These are phyloP conservation scores for Stenoptilia bipunctidactyla DNA, from an alignment of 2,888 invertebrate genomes.

Conservation along the genomic window DNA sequence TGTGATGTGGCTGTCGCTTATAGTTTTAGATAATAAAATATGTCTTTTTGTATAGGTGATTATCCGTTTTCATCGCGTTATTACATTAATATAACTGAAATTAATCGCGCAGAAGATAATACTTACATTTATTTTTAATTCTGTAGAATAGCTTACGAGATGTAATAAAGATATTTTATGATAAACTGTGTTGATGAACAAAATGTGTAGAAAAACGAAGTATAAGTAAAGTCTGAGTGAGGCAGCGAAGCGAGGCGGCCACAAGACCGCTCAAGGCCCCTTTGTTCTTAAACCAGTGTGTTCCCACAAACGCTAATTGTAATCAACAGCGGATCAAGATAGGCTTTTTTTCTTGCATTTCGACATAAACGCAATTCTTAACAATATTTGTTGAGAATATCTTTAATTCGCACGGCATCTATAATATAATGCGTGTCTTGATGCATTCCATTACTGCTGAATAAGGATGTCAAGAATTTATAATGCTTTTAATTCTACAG, in stretches of 20 bases:
- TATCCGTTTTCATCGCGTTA: too few species aligned
- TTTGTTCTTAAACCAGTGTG: conserved; percentile 50
- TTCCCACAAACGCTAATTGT: conserved; percentile 55
- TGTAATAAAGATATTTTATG: neutral
- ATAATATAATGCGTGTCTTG: conserved; percentile 8
- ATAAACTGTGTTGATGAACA: neutral
- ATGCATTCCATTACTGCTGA: neutral
- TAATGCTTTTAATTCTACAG: too few species aligned
- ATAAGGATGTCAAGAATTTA: too few species aligned
- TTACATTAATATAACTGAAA: too few species aligned
- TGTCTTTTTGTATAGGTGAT: too few species aligned
- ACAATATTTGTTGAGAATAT: conserved; percentile 9
- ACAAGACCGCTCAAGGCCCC: conserved; percentile 34
- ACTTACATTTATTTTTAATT: too few species aligned
- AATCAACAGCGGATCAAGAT: conserved; percentile 43
- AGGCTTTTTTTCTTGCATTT: conserved; percentile 40
- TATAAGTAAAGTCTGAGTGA: conserved; percentile 9
- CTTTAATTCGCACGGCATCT: conserved; percentile 17
- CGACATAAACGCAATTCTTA: conserved; percentile 29
- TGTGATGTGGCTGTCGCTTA: too few species aligned
- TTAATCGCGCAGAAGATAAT: too few species aligned
- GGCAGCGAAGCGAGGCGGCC: conserved; percentile 8
- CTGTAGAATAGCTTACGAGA: too few species aligned
- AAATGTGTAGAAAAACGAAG: neutral
- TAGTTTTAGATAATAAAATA: too few species aligned